Evolutionary conservation across 1,140 invertebrate species (phyloP), one percentile per base, ranked within the genome.

Genomic region (Drosophila nebulosa): DNA sequence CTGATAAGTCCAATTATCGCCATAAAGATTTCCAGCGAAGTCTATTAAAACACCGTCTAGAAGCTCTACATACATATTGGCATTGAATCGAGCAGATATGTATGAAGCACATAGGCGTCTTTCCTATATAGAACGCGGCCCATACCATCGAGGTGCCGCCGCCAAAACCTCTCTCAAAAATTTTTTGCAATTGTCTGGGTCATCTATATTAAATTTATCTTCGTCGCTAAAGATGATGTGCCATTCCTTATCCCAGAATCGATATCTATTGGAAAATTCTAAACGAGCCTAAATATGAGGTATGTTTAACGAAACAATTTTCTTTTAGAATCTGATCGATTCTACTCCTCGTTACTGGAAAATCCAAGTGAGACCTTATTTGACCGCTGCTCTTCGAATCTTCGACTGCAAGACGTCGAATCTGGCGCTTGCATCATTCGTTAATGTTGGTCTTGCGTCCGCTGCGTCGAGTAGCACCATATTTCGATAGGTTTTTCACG

Each of bases 101-200:
- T 46, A 46, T 46, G 14, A 46, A 42, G 39, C 39, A 62, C 27
- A 69, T 56, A 53, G 51, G 51, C 1, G n/a, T 53, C 51, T 24
- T 53, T 53, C 21, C 51, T 5, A 18, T 24, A 14, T 21, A 53
- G 53, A 56, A 56, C 24, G 53, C 22, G 55, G 55, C 53, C 53
- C 53, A 56, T 56, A 56, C 7, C 55, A 57, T 32, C 10, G 35
- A 26, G 27, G 55, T 57, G 26, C 55, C 55, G 27, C 55, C 55
- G 22, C 55, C 55, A 18, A 57, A 57, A 32, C 55, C 27, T 57
- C 55, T 27, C 27, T 57, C 35, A 27, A n/a, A 56, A 5, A 27
- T 27, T 27, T 27, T 27, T 27, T 27, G 6, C 26, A 27, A 3
- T 27, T 27, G 6, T 27, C 26, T 27, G 26, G 26, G 26, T 3